Evolutionary conservation across 2,113 vertebrate species (phyloP).

Genomic region (Salvelinus namaycush): DNA sequence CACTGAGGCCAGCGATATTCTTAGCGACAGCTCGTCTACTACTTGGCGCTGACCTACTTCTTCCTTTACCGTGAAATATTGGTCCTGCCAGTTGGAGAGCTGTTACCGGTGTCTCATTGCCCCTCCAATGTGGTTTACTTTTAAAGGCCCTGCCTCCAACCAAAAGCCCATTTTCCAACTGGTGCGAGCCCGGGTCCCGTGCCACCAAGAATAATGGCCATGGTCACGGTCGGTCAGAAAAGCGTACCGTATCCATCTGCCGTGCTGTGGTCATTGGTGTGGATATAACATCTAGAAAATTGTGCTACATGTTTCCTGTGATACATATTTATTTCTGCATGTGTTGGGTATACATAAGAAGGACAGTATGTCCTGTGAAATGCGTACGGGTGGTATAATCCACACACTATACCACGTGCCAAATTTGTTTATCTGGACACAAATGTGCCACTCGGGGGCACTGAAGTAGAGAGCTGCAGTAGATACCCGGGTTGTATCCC

Average conservation of each 20-base stretch:
- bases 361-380: no score
- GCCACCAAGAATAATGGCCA: slow-evolving; percentile 1
- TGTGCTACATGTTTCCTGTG: no score
- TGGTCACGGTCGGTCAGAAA: slow-evolving; percentile 6
- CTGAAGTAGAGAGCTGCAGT: no score
- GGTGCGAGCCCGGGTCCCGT: background rate
- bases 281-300: background rate
- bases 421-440: no score
- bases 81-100: slow-evolving; percentile 1
- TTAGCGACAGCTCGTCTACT: slow-evolving; percentile 5
- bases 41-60: slow-evolving; percentile 21
- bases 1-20: background rate
- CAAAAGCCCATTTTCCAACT: slow-evolving; percentile 4
- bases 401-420: no score
- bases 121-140: background rate
- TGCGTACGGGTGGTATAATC: no score
- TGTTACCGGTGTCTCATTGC: slow-evolving; percentile 4
- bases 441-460: no score
- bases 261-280: background rate
- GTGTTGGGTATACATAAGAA: no score
- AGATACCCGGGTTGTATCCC: no score
- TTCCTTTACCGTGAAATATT: slow-evolving; percentile 13
- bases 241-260: background rate
- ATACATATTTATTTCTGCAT: no score
- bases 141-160: background rate